A percentile compares a stretch with the other conserved stretches of the same genome.
phyloP scores from a whole-genome alignment of 2,888 invertebrate genomes.

The Drosophila nr. fundita region DNA sequence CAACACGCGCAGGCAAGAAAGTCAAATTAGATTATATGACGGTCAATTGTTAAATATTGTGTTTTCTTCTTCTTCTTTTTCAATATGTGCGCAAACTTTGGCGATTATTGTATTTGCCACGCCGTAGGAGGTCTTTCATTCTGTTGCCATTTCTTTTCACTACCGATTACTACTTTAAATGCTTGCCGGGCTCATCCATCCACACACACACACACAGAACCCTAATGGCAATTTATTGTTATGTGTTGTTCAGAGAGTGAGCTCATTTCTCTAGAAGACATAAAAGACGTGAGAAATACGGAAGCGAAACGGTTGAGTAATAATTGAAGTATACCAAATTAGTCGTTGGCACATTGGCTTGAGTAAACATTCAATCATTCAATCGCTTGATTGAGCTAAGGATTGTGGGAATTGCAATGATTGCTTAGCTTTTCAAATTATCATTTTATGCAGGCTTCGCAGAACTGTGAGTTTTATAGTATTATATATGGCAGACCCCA shows the following conservation, averaged over 20 bases:
- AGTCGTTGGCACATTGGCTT: not conserved
- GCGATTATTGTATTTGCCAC: conserved; percentile 16
- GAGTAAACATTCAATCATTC: conserved; percentile 14
- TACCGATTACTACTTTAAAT: conserved; percentile 2
- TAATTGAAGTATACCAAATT: conserved; percentile 22
- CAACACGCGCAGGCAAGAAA: conserved; percentile 3
- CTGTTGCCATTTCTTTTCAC: conserved; percentile 8
- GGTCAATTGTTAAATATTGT: conserved; percentile 23
- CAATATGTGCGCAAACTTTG: not conserved
- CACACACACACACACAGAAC: conserved; percentile 8
- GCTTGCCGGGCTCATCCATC: not conserved
- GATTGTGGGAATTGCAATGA: not conserved
- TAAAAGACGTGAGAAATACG: conserved; percentile 3
- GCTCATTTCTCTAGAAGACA: conserved; percentile 30
- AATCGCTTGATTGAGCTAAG: not conserved
- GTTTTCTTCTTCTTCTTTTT: not conserved
- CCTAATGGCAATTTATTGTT: conserved; percentile 29
- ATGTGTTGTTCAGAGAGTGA: conserved; percentile 15
- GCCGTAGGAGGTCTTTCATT: conserved; percentile 33
- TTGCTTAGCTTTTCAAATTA: not conserved
- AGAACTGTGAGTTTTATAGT: not conserved
- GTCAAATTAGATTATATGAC: conserved; percentile 34
- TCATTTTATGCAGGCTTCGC: not conserved
- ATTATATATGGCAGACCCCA: not conserved
- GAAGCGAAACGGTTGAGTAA: conserved; percentile 2